Evolutionary conservation across 2,888 invertebrate species (phyloP).

Genomic region (Lycocerus yunnanus): DNA sequence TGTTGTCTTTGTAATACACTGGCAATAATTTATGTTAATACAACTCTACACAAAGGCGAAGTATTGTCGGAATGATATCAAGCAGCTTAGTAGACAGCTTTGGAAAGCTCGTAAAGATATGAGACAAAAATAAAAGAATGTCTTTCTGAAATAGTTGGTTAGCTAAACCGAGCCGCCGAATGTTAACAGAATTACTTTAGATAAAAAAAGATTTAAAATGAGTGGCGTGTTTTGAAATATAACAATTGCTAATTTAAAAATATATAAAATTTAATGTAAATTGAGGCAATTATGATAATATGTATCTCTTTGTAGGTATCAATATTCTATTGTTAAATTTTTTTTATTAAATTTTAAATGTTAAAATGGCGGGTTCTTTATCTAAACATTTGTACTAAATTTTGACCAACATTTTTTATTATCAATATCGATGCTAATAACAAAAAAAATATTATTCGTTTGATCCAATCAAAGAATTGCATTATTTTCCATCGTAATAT

Average conservation of each 20-base stretch:
- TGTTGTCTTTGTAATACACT: conserved; percentile 32
- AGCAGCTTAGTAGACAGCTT: conserved; percentile 31
- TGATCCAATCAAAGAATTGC: no score
- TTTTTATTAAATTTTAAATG: background rate
- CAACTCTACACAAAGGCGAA: conserved; percentile 30
- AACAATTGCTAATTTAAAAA: conserved; percentile 10
- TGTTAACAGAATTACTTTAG: conserved; percentile 28
- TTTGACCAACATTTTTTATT: background rate
- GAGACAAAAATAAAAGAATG: conserved; percentile 29
- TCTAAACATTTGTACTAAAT: background rate
- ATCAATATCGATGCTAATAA: no score
- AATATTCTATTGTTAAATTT: background rate
- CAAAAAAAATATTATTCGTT: no score
- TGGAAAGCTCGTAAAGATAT: conserved; percentile 32
- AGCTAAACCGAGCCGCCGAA: conserved; percentile 28
- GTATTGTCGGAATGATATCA: conserved; percentile 30
- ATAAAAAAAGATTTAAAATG: conserved; percentile 22
- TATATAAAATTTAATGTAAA: conserved; percentile 18
- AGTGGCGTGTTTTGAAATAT: conserved; percentile 19
- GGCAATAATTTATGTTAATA: conserved; percentile 33
- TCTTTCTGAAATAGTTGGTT: conserved; percentile 29
- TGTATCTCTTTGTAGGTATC: background rate
- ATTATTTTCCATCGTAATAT: no score
- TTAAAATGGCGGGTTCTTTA: background rate
- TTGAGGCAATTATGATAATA: conserved; percentile 10